Evolutionary conservation across 2,888 invertebrate species (phyloP).

Genomic region (Leucoptera coffeella): DNA sequence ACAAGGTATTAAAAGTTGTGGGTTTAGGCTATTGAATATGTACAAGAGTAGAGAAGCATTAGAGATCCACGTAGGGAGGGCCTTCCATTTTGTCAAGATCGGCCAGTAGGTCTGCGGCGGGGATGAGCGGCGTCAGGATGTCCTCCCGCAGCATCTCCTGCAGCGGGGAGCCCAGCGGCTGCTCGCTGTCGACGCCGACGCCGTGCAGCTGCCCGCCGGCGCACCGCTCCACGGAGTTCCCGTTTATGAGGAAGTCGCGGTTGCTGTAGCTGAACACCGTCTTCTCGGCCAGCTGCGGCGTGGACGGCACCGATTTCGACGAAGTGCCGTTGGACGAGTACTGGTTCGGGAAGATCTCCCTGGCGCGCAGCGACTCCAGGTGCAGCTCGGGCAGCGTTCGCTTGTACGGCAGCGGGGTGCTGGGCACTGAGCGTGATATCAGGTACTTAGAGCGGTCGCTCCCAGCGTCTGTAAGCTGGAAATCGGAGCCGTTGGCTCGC

Average conservation of each 20-base stretch:
- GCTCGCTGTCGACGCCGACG: conserved; percentile 18
- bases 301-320: conserved; percentile 73
- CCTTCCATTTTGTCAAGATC: conserved; percentile 42
- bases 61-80: conserved; percentile 40
- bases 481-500: conserved; percentile 37
- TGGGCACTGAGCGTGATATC: conserved; percentile 63
- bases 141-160: conserved; percentile 39
- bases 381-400: conserved; percentile 27
- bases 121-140: conserved; percentile 29
- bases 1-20: too few relatives aligned
- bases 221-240: conserved; percentile 48
- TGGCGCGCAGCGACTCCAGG: conserved; percentile 29
- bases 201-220: conserved; percentile 7
- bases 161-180: conserved; percentile 24
- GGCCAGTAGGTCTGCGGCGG: conserved; percentile 28
- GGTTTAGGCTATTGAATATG: too few relatives aligned
- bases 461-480: conserved; percentile 29
- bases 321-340: conserved; percentile 41
- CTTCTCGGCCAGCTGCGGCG: conserved; percentile 56
- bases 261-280: conserved; percentile 56
- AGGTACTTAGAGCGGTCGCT: conserved; percentile 34
- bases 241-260: conserved; percentile 56
- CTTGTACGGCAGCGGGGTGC: conserved; percentile 57
- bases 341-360: conserved; percentile 24
- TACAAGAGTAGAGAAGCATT: too few relatives aligned